These are phyloP conservation scores for Acrocera orbiculus DNA, from an alignment of 2,888 invertebrate species.

Conservation along the genomic window DNA sequence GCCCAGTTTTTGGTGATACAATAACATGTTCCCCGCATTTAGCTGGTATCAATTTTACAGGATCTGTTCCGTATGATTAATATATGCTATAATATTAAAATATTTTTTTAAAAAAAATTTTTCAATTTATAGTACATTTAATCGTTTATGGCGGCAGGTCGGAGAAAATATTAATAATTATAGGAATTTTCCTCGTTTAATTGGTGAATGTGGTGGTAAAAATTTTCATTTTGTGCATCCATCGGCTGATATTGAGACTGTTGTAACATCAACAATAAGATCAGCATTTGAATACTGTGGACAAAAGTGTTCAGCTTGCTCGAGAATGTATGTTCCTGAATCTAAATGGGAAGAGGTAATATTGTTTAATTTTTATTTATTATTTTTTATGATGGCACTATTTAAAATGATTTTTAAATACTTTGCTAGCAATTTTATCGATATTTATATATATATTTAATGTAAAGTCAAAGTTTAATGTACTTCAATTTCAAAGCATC, in stretches of 20 bases:
- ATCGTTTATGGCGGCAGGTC: slow-evolving; percentile 81
- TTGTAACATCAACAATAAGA: slow-evolving; percentile 67
- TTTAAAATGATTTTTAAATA: too few relatives aligned
- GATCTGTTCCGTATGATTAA: slow-evolving; percentile 81
- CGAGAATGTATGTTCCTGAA: slow-evolving; percentile 88
- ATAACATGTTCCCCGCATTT: slow-evolving; percentile 72
- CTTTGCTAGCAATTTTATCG: too few relatives aligned
- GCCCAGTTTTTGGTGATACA: slow-evolving; percentile 84
- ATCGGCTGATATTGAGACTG: slow-evolving; percentile 67
- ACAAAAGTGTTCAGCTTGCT: slow-evolving; percentile 97
- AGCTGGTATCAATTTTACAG: slow-evolving; percentile 94
- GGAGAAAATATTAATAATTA: slow-evolving; percentile 74
- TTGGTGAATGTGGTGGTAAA: slow-evolving; percentile 97
- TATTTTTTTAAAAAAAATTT: background rate
- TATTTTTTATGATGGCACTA: too few relatives aligned
- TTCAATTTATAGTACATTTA: slow-evolving; percentile 60
- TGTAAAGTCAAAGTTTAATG: too few relatives aligned
- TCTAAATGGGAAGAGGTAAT: slow-evolving; percentile 50
- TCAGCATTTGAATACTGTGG: slow-evolving; percentile 94
- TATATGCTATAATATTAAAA: background rate
- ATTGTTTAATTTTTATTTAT: background rate
- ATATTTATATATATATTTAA: too few relatives aligned
- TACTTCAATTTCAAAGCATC: too few relatives aligned
- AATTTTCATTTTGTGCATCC: slow-evolving; percentile 96
- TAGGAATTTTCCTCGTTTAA: slow-evolving; percentile 77